A percentile compares a stretch with the other conserved stretches of the same genome.
phyloP scores from a whole-genome alignment of 2,888 invertebrate genomes.

The Mechanitis mazaeus region DNA sequence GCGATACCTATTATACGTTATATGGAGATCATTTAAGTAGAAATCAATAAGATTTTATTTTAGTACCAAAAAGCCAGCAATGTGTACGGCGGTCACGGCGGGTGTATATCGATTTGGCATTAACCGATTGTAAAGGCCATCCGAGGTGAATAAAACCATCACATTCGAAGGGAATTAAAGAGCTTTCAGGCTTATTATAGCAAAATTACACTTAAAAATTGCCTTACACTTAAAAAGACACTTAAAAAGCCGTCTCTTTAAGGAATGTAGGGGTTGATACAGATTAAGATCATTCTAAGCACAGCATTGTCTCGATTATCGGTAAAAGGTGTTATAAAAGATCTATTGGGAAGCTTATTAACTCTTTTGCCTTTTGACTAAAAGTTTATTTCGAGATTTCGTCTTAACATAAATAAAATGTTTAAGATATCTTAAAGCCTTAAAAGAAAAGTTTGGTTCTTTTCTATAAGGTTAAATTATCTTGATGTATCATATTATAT shows the following conservation, averaged over 20 bases:
- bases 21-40: background rate
- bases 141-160: constrained; percentile 57
- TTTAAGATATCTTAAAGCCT: too few relatives aligned
- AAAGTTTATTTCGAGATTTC: background rate
- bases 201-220: constrained; percentile 42
- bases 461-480: too few relatives aligned
- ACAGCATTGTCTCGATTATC: constrained; percentile 37
- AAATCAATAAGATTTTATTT: too few relatives aligned
- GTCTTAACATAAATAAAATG: too few relatives aligned
- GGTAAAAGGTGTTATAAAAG: background rate
- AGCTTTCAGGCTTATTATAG: constrained; percentile 68
- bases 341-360: background rate
- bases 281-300: constrained; percentile 49
- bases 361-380: background rate
- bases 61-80: constrained; percentile 6
- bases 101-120: constrained; percentile 45
- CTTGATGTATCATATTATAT: too few relatives aligned
- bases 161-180: constrained; percentile 63
- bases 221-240: constrained; percentile 31
- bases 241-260: constrained; percentile 37
- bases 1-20: constrained; percentile 5
- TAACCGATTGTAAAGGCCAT: constrained; percentile 48
- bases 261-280: constrained; percentile 34
- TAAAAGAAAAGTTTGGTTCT: too few relatives aligned
- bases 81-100: constrained; percentile 44